These are phyloP conservation scores for Drepana falcataria DNA, from an alignment of 2,888 invertebrate genomes.

Conservation along the genomic window DNA sequence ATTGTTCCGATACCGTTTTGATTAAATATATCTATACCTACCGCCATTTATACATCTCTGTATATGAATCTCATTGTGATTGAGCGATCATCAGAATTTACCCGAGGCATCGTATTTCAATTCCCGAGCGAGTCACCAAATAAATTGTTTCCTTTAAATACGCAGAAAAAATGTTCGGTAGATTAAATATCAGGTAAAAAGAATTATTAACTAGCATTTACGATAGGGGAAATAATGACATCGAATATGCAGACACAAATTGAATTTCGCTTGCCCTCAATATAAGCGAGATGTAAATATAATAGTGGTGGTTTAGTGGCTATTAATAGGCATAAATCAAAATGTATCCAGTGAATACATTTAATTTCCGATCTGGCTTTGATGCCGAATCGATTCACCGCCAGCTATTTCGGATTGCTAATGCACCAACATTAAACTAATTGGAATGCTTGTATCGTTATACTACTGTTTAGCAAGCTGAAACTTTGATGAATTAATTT, in stretches of 20 bases:
- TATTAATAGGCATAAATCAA: constrained; percentile 43
- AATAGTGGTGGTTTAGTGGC: constrained; percentile 26
- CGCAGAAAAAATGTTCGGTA: constrained; percentile 5
- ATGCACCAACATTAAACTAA: constrained; percentile 42
- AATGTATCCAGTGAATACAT: constrained; percentile 50
- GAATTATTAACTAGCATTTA: not conserved
- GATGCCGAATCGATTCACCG: constrained; percentile 34
- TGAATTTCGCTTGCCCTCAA: constrained; percentile 2
- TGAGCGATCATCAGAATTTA: constrained; percentile 23
- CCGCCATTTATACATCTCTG: constrained; percentile 8
- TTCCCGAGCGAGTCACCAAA: constrained; percentile 28
- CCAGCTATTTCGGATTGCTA: constrained; percentile 40
- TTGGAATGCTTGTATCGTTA: constrained; percentile 19
- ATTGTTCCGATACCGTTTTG: constrained; percentile 23
- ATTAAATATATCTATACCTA: constrained; percentile 32
- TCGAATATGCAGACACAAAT: constrained; percentile 14
- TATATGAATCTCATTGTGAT: constrained; percentile 38
- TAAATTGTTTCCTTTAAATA: constrained; percentile 32
- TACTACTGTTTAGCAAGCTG: not conserved
- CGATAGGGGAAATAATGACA: constrained; percentile 11
- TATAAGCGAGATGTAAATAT: constrained; percentile 16
- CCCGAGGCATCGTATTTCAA: constrained; percentile 29
- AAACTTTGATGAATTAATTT: no score
- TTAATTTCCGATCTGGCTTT: constrained; percentile 54
- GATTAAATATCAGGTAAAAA: not conserved